Percentiles rank a stretch among this genome's conserved stretches.
Conservation (phyloP, 2,888 invertebrate genomes). For the Drosophila prostipennis region DNA sequence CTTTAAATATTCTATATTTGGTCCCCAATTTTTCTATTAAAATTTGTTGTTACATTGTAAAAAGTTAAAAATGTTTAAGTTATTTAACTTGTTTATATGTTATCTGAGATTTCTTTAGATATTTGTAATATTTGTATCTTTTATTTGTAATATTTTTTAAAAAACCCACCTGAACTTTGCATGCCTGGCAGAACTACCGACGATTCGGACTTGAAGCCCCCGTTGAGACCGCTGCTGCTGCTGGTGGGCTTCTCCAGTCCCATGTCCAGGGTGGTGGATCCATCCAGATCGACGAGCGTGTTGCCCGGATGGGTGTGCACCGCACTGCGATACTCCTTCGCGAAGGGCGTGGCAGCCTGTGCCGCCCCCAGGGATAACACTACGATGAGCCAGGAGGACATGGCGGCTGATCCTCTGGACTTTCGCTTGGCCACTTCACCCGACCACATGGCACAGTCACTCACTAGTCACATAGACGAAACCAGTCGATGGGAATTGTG, state of each 20-base stretch:
- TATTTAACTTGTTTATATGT: too few species aligned
- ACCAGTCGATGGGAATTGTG: slow-evolving; percentile 31
- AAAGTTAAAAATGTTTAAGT: too few species aligned
- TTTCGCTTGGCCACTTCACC: slow-evolving; percentile 48
- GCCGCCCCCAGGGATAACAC: slow-evolving; percentile 49
- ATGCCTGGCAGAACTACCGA: slow-evolving; percentile 70
- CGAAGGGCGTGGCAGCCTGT: slow-evolving; percentile 66
- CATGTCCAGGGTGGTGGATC: slow-evolving; percentile 65
- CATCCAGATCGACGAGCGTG: slow-evolving; percentile 73
- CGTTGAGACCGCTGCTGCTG: slow-evolving; percentile 27
- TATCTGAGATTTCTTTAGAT: too few species aligned
- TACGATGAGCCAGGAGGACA: slow-evolving; percentile 47
- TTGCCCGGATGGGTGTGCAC: slow-evolving; percentile 71
- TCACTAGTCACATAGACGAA: slow-evolving; percentile 35
- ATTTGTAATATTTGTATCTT: too few species aligned
- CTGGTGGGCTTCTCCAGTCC: slow-evolving; percentile 54
- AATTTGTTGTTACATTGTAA: too few species aligned
- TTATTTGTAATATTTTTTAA: too few species aligned
- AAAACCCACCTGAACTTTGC: slow-evolving; percentile 68
- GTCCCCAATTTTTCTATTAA: too few species aligned
- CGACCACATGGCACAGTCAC: slow-evolving; percentile 50
- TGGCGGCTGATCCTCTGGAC: slow-evolving; percentile 33
- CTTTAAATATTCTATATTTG: too few species aligned
- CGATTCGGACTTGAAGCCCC: slow-evolving; percentile 63
- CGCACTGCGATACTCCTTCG: slow-evolving; percentile 74